Base-by-base conservation (phyloP, 2,888 invertebrate genomes). In the Petrophora chlorosata region DNA sequence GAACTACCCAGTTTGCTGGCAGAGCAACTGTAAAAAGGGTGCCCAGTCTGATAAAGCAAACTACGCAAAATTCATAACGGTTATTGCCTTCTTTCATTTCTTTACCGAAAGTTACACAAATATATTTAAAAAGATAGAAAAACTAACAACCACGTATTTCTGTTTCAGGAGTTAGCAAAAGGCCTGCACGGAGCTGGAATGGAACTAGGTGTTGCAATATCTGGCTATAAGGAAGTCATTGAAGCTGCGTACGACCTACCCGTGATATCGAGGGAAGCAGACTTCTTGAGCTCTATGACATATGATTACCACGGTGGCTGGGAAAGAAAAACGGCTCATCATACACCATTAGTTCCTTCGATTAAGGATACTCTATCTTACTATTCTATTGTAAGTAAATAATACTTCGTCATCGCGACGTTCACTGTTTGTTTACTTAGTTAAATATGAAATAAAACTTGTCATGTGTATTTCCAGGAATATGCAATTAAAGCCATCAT, bases 1-100 rank as follows among this genome's bases (percentile, higher is more conserved):
- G 98, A 97, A 97, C 73, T 98, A 98, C 75, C 98, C 98, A 0
- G 95, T 95, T 52, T 97, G 97, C 68, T 97, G 97, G 97, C 97
- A 97, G 74, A 96, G 96, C 61, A 94, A 97, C 73, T 97, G 97
- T 74, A 93, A 93, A 29, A 94, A 94, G 64, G 97, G 97, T 0
- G 94, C 96, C 0, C 91, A 91, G 0, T 93, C 94, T 12, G 97
- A 97, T 70, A 95, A 93, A 66, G 92, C 93, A 0, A 96, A 96
- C 69, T 95, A 95, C 58, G 94, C 94, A 0, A 94, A 94, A 74
- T 90, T 97, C 10, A 82, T 96, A 9, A 92, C 94, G 80, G 95
- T 95, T 79, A 65, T 79, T 38, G 22, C 1, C 12, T 26, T 50
- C 8, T 3, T 23, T 23, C 8, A 7, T n/a, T 5, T 19, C 5